Percentiles rank a stretch among this genome's conserved stretches.
Evolutionary conservation across 2,888 invertebrate genomes (phyloP).

Genomic region (Lathronympha strigana): DNA sequence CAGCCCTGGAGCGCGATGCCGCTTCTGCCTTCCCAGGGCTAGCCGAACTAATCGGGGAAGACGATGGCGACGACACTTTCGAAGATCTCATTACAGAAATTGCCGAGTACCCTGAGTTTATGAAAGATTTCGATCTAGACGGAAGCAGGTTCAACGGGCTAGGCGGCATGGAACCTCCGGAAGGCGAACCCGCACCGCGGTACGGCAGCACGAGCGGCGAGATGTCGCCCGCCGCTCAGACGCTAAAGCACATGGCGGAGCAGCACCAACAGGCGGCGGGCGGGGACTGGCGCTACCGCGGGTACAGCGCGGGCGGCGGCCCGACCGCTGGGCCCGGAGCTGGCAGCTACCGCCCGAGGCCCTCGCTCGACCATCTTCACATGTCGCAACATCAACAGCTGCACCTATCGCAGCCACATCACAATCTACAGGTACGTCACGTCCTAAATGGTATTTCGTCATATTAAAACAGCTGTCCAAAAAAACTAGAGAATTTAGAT

Average conservation of each 20-base stretch:
- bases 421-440: conserved; percentile 90
- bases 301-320: conserved; percentile 81
- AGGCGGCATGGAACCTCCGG: conserved; percentile 72
- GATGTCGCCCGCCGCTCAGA: conserved; percentile 96
- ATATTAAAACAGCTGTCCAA: neutral
- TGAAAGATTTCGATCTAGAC: conserved; percentile 91
- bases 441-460: neutral
- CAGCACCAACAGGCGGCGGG: conserved; percentile 93
- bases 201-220: conserved; percentile 85
- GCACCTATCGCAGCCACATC: conserved; percentile 92
- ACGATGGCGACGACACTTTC: conserved; percentile 92
- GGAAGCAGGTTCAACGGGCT: conserved; percentile 69
- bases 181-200: conserved; percentile 75
- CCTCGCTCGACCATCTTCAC: conserved; percentile 85
- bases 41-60: conserved; percentile 92
- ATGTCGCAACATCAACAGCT: conserved; percentile 95
- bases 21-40: conserved; percentile 91
- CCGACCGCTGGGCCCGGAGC: conserved; percentile 60
- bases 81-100: conserved; percentile 95
- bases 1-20: conserved; percentile 93
- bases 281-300: conserved; percentile 85
- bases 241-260: conserved; percentile 98
- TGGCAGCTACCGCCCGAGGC: conserved; percentile 78
- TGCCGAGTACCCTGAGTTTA: conserved; percentile 92
- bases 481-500: neutral